Conservation (phyloP, 1,140 invertebrate genomes). For the Epicauta chinensis region DNA sequence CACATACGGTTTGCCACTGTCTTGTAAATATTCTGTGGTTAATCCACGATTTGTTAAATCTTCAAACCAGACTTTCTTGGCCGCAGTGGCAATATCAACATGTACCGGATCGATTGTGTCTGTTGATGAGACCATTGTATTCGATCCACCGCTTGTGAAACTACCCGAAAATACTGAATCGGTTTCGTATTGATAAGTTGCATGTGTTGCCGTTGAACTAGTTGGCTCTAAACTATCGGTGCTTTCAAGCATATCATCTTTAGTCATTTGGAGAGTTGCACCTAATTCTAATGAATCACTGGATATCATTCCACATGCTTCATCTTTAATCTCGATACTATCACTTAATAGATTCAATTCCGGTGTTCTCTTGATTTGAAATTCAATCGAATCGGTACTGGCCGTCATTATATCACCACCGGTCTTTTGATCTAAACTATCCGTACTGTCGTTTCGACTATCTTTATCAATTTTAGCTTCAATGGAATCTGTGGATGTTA, state of each 20-base stretch:
- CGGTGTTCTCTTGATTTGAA: slow-evolving; percentile 38
- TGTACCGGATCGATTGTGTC: slow-evolving; percentile 54
- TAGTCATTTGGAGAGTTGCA: slow-evolving; percentile 23
- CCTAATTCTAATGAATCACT: slow-evolving; percentile 48
- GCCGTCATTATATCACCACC: slow-evolving; percentile 51
- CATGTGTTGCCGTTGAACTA: slow-evolving; percentile 70
- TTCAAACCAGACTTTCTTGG: slow-evolving; percentile 42
- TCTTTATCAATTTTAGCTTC: slow-evolving; percentile 46
- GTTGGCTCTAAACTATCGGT: slow-evolving; percentile 62
- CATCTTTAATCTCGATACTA: slow-evolving; percentile 45
- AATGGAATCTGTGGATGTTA: slow-evolving; percentile 57
- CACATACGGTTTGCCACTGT: slow-evolving; percentile 41
- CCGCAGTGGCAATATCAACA: slow-evolving; percentile 39
- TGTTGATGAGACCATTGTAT: slow-evolving; percentile 65
- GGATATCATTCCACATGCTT: slow-evolving; percentile 40
- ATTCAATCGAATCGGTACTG: slow-evolving; percentile 59
- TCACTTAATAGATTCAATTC: slow-evolving; percentile 43
- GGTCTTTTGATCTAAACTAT: slow-evolving; percentile 52
- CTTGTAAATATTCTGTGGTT: slow-evolving; percentile 35
- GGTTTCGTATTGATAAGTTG: slow-evolving; percentile 76
- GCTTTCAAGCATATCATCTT: slow-evolving; percentile 46
- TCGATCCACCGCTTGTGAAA: slow-evolving; percentile 69
- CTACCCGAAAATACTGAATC: slow-evolving; percentile 77
- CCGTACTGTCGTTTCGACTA: slow-evolving; percentile 49
- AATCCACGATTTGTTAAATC: slow-evolving; percentile 27